Base-by-base conservation (phyloP, 2,888 invertebrate species). In the Alloplasta piceator region DNA sequence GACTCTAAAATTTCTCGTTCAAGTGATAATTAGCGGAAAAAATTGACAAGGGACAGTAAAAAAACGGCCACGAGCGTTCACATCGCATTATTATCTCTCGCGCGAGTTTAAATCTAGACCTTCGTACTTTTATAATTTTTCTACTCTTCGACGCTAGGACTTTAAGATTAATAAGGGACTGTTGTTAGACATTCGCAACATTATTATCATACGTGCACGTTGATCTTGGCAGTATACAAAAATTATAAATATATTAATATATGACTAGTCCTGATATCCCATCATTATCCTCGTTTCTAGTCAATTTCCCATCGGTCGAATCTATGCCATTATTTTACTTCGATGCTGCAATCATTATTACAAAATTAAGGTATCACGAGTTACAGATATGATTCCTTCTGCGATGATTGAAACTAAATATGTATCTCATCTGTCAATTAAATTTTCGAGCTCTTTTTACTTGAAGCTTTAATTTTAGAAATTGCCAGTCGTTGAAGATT, bases 111-210 rank as follows among this genome's bases (percentile, higher is more conserved):
- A 26, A 81, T 82, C 80, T 86, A 86, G 83, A 86, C 78, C 88
- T 89, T 89, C 87, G 86, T 88, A 89, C 87, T 89, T 89, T 89
- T 89, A 88, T 89, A 89, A 89, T 87, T 89, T 89, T 89, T 89
- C 88, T 89, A 89, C 88, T 88, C 86, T 88, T 86, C 83, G 83
- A 84, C 82, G 84, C 83, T 87, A 88, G 84, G 83, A 78, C 82
- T 84, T 84, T 86, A 86, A 83, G 82, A 83, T 71, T 83, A 64
- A 78, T 77, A 78, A 83, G 73, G 64, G 50, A 78, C 81, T 73
- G 74, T 81, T 70, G 72, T 63, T 80, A 73, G 64, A 77, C 39
- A 76, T 71, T 63, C 75, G 67, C 67, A 68, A 73, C 5, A 74
- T 74, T 71, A 73, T 50, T 63, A 70, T 70, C n/a, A n/a, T 74